These are phyloP conservation scores for Megalops cyprinoides DNA, from an alignment of 2,797 vertebrate genomes.

Conservation along the genomic window DNA sequence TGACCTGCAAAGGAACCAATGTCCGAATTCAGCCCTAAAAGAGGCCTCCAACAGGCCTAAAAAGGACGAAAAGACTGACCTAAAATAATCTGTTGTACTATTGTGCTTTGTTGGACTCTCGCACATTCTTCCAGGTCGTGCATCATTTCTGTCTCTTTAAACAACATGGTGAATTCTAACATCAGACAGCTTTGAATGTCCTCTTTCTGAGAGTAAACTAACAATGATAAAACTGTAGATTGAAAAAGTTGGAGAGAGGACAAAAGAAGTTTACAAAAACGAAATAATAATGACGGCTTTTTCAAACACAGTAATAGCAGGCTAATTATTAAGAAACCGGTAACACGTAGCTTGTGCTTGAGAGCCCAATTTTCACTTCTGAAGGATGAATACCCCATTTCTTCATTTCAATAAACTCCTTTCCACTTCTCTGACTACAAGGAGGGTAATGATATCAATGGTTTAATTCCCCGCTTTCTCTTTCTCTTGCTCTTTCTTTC, in stretches of 20 bases:
- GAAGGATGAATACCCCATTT: constrained; percentile 21
- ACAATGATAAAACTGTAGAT: neutral
- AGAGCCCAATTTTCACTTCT: neutral
- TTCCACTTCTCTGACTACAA: constrained; percentile 16
- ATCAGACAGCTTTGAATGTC: too few relatives aligned
- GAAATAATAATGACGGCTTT: neutral
- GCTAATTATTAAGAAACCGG: neutral
- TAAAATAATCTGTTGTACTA: too few relatives aligned
- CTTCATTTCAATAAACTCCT: constrained; percentile 20
- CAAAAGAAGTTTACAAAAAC: neutral
- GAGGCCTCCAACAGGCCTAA: neutral
- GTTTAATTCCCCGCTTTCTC: constrained; percentile 27
- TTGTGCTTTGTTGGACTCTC: neutral
- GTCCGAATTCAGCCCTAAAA: neutral
- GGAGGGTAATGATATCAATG: constrained; percentile 24
- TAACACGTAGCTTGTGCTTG: neutral
- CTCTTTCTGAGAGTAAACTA: neutral
- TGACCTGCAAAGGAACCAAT: neutral
- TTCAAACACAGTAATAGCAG: neutral
- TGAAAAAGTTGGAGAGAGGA: neutral
- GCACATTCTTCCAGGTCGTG: too few relatives aligned
- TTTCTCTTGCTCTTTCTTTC: constrained; percentile 14
- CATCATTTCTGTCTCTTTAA: too few relatives aligned
- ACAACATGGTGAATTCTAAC: too few relatives aligned
- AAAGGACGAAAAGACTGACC: too few relatives aligned